Conservation (phyloP, 2,888 invertebrate species). For the Carpatolechia fugitivella region DNA sequence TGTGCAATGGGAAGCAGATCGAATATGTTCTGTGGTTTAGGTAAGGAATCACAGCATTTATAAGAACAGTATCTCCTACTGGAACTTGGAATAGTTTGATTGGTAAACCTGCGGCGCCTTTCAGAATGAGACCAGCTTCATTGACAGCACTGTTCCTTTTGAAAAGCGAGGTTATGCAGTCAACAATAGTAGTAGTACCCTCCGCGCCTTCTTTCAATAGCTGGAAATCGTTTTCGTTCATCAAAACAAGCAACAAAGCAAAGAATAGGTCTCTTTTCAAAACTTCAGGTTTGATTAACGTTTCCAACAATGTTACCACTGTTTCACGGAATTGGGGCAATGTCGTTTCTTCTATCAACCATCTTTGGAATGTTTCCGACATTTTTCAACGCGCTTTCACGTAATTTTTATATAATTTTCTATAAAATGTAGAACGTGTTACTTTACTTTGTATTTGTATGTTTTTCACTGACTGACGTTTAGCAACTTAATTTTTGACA, state of each 20-base stretch:
- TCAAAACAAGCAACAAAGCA: conserved; percentile 41
- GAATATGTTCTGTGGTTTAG: conserved; percentile 33
- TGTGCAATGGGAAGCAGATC: conserved; percentile 32
- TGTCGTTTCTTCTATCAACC: conserved; percentile 31
- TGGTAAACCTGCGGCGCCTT: conserved; percentile 29
- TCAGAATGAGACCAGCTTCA: conserved; percentile 33
- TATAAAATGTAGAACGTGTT: too few relatives aligned
- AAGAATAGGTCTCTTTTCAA: conserved; percentile 47
- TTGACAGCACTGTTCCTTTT: conserved; percentile 23
- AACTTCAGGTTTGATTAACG: conserved; percentile 47
- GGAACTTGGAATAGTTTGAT: conserved; percentile 35
- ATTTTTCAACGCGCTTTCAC: conserved; percentile 23
- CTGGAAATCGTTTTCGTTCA: conserved; percentile 47
- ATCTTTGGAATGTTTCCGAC: conserved; percentile 29
- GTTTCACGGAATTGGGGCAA: conserved; percentile 36
- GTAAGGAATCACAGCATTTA: conserved; percentile 36
- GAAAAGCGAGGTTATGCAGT: conserved; percentile 33
- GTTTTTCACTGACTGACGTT: too few relatives aligned
- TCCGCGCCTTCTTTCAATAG: conserved; percentile 27
- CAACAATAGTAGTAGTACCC: conserved; percentile 26
- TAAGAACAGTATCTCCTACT: conserved; percentile 34
- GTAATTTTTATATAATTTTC: too few relatives aligned
- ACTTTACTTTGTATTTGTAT: too few relatives aligned
- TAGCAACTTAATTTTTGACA: too few relatives aligned
- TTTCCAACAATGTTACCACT: conserved; percentile 40